Evolutionary conservation across 2,113 vertebrate genomes (phyloP), one percentile per base, ranked within the genome.

Genomic region (Lamprologus ornatipinnis): DNA sequence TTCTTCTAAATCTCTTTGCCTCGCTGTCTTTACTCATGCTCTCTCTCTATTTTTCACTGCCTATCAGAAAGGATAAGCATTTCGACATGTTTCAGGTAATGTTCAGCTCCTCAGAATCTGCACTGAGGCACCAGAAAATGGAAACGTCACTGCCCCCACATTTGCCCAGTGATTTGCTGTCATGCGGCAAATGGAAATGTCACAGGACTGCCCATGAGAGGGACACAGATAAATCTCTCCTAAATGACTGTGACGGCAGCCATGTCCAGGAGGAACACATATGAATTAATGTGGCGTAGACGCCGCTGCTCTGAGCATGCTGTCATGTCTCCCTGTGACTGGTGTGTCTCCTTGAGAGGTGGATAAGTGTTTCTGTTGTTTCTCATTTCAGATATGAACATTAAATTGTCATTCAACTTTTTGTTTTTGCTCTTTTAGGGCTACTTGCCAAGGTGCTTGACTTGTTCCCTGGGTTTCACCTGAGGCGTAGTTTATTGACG

Each of bases 181-280:
- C 81, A 87, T 88, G 85, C 83, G 83, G 85, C 65, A 89, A 94
- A 93, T 95, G 89, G 47, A 95, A 93, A 91, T 92, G 91, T 94
- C 82, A 85, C 70, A 58, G 80, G 19, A 45, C 31, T 53, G 53
- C 90, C 51, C 82, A 63, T 57, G 68, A 92, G 81, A 86, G 33
- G n/a, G 42, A 85, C 23, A 19, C 17, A 75, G 60, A 93, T 93
- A 84, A 86, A 91, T 94, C 87, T 95, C 45, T 80, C 33, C 31
- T 89, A 88, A 95, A 92, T 83, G 85, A 90, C 85, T 87, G 79
- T 91, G 90, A 93, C 40, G 31, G 91, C 88, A 86, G 84, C 82
- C 78, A 51, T 89, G 83, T 87, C 88, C 86, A 45, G 81, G 70
- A 89, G 91, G 84, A 91, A 57, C 73, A 75, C 11, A 10, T 89